Evolutionary conservation across 2,113 vertebrate genomes (phyloP), one percentile per base, ranked within the genome.

Genomic region (Rhinoptilus africanus): DNA sequence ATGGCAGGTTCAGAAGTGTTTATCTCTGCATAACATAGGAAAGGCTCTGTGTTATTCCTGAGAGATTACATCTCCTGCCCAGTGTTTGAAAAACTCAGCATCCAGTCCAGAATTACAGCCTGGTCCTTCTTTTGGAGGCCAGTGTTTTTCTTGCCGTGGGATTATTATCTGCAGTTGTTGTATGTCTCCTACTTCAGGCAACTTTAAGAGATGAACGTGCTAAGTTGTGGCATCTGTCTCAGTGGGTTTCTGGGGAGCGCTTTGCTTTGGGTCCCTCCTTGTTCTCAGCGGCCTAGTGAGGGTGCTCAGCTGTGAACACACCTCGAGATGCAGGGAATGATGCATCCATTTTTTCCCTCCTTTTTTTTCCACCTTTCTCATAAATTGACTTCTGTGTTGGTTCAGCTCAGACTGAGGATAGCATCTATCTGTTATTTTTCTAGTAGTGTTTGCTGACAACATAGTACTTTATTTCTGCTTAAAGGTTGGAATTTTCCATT

Each of bases 401-500:
- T 51, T 91, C 71, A 48, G 66, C 51, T 75, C 54, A 50, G 32
- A 12, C 64, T 56, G 64, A 85, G 37, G 57, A 68, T 73, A 71
- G 50, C n/a, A 79, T 34, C 22, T 4, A 3, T 85, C 28, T 94
- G 60, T 82, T 95, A 41, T 93, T 95, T 97, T 94, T 96, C 66
- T 85, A 28, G 62, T 62, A 80, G 53, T 62, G 24, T 83, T 72
- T 69, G 32, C 82, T 88, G 72, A 37, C 56, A 77, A 59, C 73
- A 54, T 59, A 35, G 39, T 83, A 59, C 39, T 85, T 96, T 41
- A 68, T 69, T 96, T 93, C 60, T 92, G n/a, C 60, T 59, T 86
- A 71, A 93, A 93, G 34, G 35, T 28, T 97, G 86, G 92, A 92
- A 88, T 93, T 94, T 95, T 89, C 92, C 21, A 1, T 77, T 88